Evolutionary conservation across 2,113 vertebrate genomes (phyloP).

Genomic region (Lagopus leucura): DNA sequence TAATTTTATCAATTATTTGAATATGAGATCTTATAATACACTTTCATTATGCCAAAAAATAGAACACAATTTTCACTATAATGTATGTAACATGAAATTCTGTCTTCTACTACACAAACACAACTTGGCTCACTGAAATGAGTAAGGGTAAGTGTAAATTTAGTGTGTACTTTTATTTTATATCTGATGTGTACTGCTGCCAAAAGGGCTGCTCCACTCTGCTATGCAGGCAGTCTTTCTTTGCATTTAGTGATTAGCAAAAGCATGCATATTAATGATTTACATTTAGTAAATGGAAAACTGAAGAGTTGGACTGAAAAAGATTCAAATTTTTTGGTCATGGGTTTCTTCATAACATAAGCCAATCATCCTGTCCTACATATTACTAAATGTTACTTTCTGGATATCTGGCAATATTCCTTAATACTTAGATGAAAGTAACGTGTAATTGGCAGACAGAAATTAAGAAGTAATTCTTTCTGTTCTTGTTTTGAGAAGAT

Average conservation of each 20-base stretch:
- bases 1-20: slow-evolving; percentile 42
- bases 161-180: not conserved
- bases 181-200: not conserved
- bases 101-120: not conserved
- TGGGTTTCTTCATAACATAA: not conserved
- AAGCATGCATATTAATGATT: not conserved
- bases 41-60: not conserved
- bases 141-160: not conserved
- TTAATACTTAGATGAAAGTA: not conserved
- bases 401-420: not conserved
- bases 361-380: not conserved
- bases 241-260: not conserved
- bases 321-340: not conserved
- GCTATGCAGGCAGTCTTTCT: not conserved
- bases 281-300: not conserved
- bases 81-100: not conserved
- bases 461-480: not conserved
- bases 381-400: not conserved
- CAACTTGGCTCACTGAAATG: not conserved
- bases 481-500: not conserved
- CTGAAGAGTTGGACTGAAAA: not conserved
- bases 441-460: not conserved
- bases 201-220: not conserved
- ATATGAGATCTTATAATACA: slow-evolving; percentile 3
- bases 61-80: slow-evolving; percentile 4